Evolutionary conservation across 2,113 vertebrate species (phyloP).

Genomic region (Desmodus rotundus): DNA sequence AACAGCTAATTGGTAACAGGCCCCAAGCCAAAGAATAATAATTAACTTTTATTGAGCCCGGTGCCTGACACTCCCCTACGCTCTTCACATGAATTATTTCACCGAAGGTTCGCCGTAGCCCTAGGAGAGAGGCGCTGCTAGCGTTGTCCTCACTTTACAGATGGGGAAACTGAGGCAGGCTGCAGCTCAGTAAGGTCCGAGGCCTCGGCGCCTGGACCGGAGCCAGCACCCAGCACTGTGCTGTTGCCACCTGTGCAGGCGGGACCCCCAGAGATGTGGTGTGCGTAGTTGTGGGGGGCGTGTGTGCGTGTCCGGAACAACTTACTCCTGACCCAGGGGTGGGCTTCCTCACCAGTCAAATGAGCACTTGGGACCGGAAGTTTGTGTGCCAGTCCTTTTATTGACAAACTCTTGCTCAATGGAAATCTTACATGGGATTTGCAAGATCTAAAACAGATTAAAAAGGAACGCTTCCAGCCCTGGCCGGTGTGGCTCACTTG

Average conservation of each 20-base stretch:
- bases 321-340: background rate
- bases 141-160: background rate
- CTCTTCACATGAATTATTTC: background rate
- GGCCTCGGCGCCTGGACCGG: background rate
- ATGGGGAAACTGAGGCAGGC: conserved; percentile 14
- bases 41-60: conserved; percentile 48
- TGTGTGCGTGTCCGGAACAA: background rate
- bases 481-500: too few species aligned
- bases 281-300: too few species aligned
- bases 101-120: background rate
- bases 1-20: conserved; percentile 39
- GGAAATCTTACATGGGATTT: background rate
- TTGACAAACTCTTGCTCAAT: background rate
- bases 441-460: background rate
- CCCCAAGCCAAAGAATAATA: conserved; percentile 28
- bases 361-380: background rate
- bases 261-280: too few species aligned
- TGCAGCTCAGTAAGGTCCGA: accelerated
- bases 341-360: background rate
- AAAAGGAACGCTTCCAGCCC: background rate
- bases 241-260: accelerated
- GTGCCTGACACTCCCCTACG: background rate
- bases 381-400: background rate
- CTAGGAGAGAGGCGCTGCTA: background rate
- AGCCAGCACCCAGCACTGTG: background rate